These are phyloP conservation scores for Gortyna flavago DNA, from an alignment of 2,888 invertebrate species.

Conservation along the genomic window DNA sequence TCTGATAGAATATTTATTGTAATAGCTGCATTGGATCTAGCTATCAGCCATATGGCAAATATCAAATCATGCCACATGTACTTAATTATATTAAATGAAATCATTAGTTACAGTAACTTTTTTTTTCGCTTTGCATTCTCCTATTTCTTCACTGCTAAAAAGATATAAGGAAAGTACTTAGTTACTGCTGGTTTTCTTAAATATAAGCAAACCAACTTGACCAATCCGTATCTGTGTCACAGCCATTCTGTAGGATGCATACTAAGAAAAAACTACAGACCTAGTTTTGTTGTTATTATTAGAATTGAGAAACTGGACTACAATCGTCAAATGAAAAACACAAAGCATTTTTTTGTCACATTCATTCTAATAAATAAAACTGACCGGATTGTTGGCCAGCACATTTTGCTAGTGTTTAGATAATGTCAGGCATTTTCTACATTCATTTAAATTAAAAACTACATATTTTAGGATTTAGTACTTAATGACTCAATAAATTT, in stretches of 20 bases:
- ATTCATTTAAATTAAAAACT: neutral
- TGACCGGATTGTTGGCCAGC: conserved; percentile 4
- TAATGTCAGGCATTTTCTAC: neutral
- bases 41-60: conserved; percentile 8
- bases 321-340: conserved; percentile 55
- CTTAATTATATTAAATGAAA: neutral
- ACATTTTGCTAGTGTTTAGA: conserved; percentile 6
- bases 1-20: conserved; percentile 9
- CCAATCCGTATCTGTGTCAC: conserved; percentile 70
- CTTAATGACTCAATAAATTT: neutral
- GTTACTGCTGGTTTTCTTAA: neutral
- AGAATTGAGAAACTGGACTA: conserved; percentile 67
- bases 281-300: conserved; percentile 75
- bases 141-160: neutral
- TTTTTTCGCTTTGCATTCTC: neutral
- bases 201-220: conserved; percentile 62
- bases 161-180: neutral
- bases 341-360: conserved; percentile 58
- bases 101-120: neutral
- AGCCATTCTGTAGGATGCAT: conserved; percentile 61
- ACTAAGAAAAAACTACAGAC: conserved; percentile 75
- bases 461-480: neutral
- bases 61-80: neutral
- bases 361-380: conserved; percentile 43
- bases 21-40: neutral